Evolutionary conservation across 1,140 invertebrate genomes (phyloP), one percentile per base, ranked within the genome.

Genomic region (Colletes latitarsis): DNA sequence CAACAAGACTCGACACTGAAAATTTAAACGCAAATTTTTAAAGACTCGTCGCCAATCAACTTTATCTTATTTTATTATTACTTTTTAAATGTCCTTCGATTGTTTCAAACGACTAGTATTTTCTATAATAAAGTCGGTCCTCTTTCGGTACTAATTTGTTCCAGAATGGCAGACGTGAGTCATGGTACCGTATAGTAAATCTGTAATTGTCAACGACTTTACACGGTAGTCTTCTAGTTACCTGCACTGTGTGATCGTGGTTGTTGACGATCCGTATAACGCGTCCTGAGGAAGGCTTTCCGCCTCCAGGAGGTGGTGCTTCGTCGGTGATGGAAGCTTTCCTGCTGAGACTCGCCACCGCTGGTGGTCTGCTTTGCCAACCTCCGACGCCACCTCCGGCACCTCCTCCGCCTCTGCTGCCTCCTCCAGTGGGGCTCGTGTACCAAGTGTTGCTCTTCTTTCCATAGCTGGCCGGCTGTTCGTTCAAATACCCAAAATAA

Each of bases 201-300:
- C 30, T 30, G 30, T 30, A 30, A 30, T 30, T 60, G 52, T 41
- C 15, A n/a, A 77, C 19, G 55, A 60, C 17, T 55, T 41, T 41
- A 6, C 14, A 14, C 17, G 21, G 43, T 8, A 21, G n/a, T 19
- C 0, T 75, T 19, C 6, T 21, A 86, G 75, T 82, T 91, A 97
- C 97, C 95, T 98, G 97, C 85, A 98, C 96, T 43, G 97, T 97
- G 89, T 98, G 97, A 92, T 98, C 97, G 93, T 96, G 95, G 90
- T 98, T 98, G 93, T 98, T 98, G 90, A 98, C 97, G 90, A 98
- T 97, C 74, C 97, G 94, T 88, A 98, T 98, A 77, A 98, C 97
- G 78, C 97, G 95, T 58, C 97, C 97, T 30, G 97, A 96, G 81
- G 96, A 96, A 46, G 96, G 96, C 88, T 97, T 97, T 88, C 95